A percentile compares a stretch with the other conserved stretches of the same genome.
These are phyloP conservation scores for Amitus sp. DNA, from an alignment of 2,888 invertebrate genomes.

Conservation along the genomic window DNA sequence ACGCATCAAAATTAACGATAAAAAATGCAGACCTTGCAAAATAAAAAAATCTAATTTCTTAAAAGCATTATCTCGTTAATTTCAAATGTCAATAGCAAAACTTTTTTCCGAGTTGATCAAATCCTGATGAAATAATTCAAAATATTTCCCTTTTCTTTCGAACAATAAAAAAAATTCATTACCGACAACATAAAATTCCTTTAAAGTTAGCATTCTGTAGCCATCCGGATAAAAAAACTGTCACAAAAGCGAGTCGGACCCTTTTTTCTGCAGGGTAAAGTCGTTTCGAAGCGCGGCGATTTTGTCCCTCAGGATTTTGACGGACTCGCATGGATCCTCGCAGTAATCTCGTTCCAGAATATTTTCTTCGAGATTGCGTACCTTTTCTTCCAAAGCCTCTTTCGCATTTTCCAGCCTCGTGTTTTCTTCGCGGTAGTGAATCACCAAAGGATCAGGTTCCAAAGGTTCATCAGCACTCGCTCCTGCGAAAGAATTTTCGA, in stretches of 20 bases:
- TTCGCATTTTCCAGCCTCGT: conserved; percentile 49
- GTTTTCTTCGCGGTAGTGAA: conserved; percentile 54
- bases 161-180: too few species aligned
- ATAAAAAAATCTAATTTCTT: too few species aligned
- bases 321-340: conserved; percentile 47
- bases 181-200: not conserved
- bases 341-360: conserved; percentile 51
- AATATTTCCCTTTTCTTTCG: too few species aligned
- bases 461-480: conserved; percentile 47
- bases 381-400: conserved; percentile 51
- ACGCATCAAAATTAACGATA: too few species aligned
- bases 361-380: conserved; percentile 49
- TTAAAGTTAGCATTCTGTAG: too few species aligned
- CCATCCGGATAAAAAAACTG: too few species aligned
- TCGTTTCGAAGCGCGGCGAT: conserved; percentile 48
- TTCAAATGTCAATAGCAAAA: too few species aligned
- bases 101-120: too few species aligned
- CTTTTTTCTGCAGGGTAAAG: conserved; percentile 49
- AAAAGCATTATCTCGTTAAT: too few species aligned
- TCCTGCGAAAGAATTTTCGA: conserved; percentile 39
- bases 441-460: conserved; percentile 54
- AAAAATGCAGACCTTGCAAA: too few species aligned
- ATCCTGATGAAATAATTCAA: too few species aligned
- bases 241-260: too few species aligned
- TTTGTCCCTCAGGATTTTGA: conserved; percentile 47